Base-by-base conservation (phyloP, 2,888 invertebrate genomes). In the Heliothis peltigera region DNA sequence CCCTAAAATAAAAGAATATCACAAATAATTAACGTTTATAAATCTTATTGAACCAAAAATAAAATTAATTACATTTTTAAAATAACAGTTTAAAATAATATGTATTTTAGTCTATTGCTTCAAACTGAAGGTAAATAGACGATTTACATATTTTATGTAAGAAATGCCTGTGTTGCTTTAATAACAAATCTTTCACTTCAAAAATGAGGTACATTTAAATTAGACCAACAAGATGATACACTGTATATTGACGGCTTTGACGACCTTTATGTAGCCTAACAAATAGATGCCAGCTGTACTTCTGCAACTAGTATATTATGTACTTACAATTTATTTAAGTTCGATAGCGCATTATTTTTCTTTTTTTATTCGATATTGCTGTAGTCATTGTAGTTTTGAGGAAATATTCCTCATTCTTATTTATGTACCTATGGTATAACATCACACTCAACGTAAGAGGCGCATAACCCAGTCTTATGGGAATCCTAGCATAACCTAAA, bases 1-100 rank as follows among this genome's bases (percentile, higher is more conserved):
- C 74, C 65, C 54, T 63, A 74, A 69, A 73, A 70, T 70, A 75
- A 74, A 74, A 56, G 58, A 47, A 70, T 77, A 79, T 79, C 74
- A 79, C 77, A 79, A 77, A 59, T 54, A 43, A 53, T 61, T 52
- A 18, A 61, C 25, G 42, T 61, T 44, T 32, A 12, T 44, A 44
- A 44, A 22, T 51, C 32, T 28, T 47, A 35, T 21, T 4, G 21
- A 35, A 51, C 42, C 28, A n/a, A 21, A 66, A 55, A 59, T 52
- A 22, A 43, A 35, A 43, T 35, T 4, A 10, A n/a, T 7, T 42
- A 42, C n/a, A 42, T 42, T 39, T 39, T 7, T 7, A 42, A 42
- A 42, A 42, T 18, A n/a, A 39, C n/a, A 39, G 39, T n/a, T 39
- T 15, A 15, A 39, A 39, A 8, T 6, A 42, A 42, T 2, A 8